Base-by-base conservation (phyloP, 2,113 vertebrate genomes). In the Tympanuchus pallidicinctus region DNA sequence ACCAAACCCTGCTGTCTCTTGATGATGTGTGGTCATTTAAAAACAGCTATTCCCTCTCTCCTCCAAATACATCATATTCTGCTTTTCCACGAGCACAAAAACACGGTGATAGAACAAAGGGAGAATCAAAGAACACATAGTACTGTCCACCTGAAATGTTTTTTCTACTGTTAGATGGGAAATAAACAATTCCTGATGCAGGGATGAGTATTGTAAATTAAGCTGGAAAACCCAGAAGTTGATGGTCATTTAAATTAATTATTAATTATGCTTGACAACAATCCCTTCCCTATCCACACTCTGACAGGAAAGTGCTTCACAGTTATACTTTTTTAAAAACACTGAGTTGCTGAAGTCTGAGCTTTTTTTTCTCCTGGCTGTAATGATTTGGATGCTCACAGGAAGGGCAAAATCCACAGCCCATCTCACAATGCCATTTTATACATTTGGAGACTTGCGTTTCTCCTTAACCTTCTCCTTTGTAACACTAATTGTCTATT, bases 81-180 rank as follows among this genome's bases (percentile, higher is more conserved):
- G 25, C 43, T 86, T 86, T 61, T 76, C 28, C 43, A 75, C 11
- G 25, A 38, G 11, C 4, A 0, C 0, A 0, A 90, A 67, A 89
- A 19, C 21, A 43, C 4, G 7, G 27, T 77, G 57, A 47, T 64
- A 10, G 5, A 70, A 60, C 8, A 25, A 66, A 10, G 20, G 21
- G 40, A 59, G 28, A 82, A 61, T 48, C 21, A 52, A 76, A 72
- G n/a, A 73, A 73, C 4, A 16, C 8, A n/a, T 0, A 0, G 47
- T 8, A 45, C 6, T 12, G 6, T 14, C 11, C 3, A 13, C 45
- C 18, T 59, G 13, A 11, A 70, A 30, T 18, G 59, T 32, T 76
- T 59, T 59, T 34, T 83, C n/a, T 57, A 32, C 10, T 32, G n/a
- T 6, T 6, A 76, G 21, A 45, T 4, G 8, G 12, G 76, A 25